phyloP scores from a whole-genome alignment of 2,797 vertebrate genomes.

The Pelodytes ibericus region DNA sequence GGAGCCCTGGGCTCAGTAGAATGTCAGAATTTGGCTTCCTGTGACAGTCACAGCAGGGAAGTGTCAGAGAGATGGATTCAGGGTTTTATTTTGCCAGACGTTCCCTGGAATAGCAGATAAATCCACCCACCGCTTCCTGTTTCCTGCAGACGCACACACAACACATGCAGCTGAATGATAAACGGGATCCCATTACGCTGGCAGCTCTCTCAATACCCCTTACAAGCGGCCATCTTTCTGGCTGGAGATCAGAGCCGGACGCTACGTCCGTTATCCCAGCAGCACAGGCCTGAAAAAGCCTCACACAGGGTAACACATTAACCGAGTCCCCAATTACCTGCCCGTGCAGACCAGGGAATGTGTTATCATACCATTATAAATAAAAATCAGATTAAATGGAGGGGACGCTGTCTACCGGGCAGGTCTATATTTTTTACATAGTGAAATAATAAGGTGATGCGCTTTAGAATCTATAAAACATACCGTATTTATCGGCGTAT shows the following conservation, averaged over 20 bases:
- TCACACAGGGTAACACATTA: neutral
- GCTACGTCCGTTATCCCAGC: neutral
- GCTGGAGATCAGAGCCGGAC: neutral
- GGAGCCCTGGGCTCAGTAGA: neutral
- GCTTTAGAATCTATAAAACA: too few relatives aligned
- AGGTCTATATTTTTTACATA: too few relatives aligned
- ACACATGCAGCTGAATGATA: neutral
- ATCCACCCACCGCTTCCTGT: slow-evolving; percentile 40
- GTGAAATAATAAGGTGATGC: too few relatives aligned
- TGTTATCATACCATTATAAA: too few relatives aligned
- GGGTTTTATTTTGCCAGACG: slow-evolving; percentile 16
- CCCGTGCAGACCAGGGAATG: neutral
- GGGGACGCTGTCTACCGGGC: too few relatives aligned
- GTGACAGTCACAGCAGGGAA: slow-evolving; percentile 12
- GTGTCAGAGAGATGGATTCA: neutral
- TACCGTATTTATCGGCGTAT: too few relatives aligned
- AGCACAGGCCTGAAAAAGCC: too few relatives aligned
- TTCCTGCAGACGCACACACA: slow-evolving; percentile 13
- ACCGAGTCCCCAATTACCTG: neutral
- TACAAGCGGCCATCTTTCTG: slow-evolving; percentile 10
- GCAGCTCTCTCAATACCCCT: slow-evolving; percentile 6
- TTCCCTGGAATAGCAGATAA: slow-evolving; percentile 22
- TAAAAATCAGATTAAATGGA: too few relatives aligned
- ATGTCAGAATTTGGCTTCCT: neutral
- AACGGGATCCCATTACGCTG: slow-evolving; percentile 26